Conservation (phyloP, 1,140 invertebrate genomes). For the Cydia splendana region DNA sequence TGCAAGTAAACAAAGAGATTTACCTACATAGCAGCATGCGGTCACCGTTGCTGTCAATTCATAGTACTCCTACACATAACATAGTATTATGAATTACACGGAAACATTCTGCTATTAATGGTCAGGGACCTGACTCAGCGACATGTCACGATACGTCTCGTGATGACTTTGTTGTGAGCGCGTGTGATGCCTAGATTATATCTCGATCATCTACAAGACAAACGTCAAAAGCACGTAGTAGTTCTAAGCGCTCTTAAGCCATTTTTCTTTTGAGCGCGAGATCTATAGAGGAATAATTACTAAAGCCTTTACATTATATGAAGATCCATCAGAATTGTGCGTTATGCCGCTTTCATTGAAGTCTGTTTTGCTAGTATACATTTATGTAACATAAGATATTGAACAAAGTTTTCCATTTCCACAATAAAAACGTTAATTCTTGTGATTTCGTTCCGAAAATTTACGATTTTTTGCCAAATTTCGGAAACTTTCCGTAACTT, state of each 20-base stretch:
- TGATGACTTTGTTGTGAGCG: conserved; percentile 3
- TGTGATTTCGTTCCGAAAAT: too few relatives aligned
- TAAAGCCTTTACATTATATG: not conserved
- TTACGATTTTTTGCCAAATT: too few relatives aligned
- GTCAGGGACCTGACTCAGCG: conserved; percentile 22
- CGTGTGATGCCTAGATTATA: conserved; percentile 2
- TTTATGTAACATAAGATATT: not conserved
- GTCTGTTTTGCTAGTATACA: not conserved
- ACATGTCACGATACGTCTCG: conserved; percentile 18
- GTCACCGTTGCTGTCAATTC: not conserved
- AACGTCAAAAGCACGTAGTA: not conserved
- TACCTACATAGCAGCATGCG: not conserved
- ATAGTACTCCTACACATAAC: conserved; percentile 11
- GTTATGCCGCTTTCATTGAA: not conserved
- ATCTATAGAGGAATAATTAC: not conserved
- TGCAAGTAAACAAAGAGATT: not conserved
- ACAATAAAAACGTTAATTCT: too few relatives aligned
- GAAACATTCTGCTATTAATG: conserved; percentile 18
- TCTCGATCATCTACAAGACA: not conserved
- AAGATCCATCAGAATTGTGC: not conserved
- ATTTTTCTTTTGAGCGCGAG: not conserved
- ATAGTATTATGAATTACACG: conserved; percentile 28
- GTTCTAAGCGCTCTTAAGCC: not conserved
- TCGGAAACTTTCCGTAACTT: too few relatives aligned
- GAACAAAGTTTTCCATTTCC: not conserved